Percentiles rank a stretch among this genome's conserved stretches.
phyloP scores from a whole-genome alignment of 2,113 vertebrate species.

The Benitochromis conjunctus region DNA sequence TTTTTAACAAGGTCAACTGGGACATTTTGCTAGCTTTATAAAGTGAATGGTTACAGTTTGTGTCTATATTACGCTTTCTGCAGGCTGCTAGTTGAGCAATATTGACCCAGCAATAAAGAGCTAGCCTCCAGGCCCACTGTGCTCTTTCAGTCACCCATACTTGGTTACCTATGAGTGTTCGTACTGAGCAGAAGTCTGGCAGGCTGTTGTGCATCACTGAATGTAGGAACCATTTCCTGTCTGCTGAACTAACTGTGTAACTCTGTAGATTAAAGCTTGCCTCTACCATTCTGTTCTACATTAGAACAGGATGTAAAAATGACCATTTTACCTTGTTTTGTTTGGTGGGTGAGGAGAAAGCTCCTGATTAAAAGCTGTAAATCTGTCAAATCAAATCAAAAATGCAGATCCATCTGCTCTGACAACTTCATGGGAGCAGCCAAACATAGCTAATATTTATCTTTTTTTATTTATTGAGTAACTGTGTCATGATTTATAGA shows the following conservation, averaged over 20 bases:
- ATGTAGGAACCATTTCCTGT: too few species aligned
- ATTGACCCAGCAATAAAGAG: constrained; percentile 31
- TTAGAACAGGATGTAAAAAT: background rate
- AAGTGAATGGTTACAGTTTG: background rate
- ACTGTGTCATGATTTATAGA: background rate
- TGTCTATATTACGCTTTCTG: background rate
- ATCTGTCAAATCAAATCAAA: background rate
- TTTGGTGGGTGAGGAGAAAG: background rate
- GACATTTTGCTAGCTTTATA: background rate
- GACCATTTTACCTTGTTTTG: background rate
- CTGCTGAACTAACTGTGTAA: background rate
- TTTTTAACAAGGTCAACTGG: constrained; percentile 1
- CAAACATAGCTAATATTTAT: fast-evolving
- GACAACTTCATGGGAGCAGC: background rate
- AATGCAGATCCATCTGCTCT: background rate
- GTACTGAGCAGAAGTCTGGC: background rate
- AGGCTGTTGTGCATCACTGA: background rate
- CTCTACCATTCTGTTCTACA: too few species aligned
- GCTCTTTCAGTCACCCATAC: background rate
- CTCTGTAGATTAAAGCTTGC: fast-evolving
- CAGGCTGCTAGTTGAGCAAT: background rate
- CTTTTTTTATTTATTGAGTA: background rate
- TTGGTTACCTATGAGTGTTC: background rate
- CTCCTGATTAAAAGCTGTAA: background rate
- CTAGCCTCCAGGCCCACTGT: background rate